phyloP scores from a whole-genome alignment of 1,140 invertebrate species.

The Eriosoma lanigerum region DNA sequence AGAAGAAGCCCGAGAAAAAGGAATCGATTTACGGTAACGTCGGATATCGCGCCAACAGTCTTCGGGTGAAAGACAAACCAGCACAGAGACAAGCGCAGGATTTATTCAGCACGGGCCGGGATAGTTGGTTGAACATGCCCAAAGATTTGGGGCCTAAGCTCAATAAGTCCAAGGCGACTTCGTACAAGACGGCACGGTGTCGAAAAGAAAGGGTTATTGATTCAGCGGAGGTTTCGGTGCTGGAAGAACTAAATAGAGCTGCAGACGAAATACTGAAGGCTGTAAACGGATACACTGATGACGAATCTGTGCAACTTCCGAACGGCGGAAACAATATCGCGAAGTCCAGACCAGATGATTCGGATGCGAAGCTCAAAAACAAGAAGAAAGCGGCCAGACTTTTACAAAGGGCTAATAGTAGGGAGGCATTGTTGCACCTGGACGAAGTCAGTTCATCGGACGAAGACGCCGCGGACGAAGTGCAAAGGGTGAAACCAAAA shows the following conservation, averaged over 20 bases:
- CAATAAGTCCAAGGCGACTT: constrained; percentile 21
- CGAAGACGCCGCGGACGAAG: constrained; percentile 57
- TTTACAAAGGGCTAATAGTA: constrained; percentile 60
- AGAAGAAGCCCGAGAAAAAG: constrained; percentile 27
- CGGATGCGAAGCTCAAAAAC: constrained; percentile 54
- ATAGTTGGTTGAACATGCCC: constrained; percentile 55
- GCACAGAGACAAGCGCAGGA: neutral
- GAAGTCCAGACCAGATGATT: constrained; percentile 47
- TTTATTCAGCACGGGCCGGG: constrained; percentile 52
- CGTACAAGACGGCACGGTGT: neutral
- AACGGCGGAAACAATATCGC: constrained; percentile 55
- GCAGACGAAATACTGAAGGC: constrained; percentile 62
- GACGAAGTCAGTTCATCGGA: constrained; percentile 61
- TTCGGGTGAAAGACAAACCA: constrained; percentile 1
- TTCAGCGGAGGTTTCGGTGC: constrained; percentile 58
- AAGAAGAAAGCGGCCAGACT: constrained; percentile 58
- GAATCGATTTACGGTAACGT: constrained; percentile 9
- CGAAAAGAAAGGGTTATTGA: constrained; percentile 24
- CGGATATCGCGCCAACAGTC: neutral
- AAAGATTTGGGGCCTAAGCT: constrained; percentile 52
- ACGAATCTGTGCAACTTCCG: constrained; percentile 56
- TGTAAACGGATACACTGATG: constrained; percentile 62
- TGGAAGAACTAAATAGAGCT: constrained; percentile 62
- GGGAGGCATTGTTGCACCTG: constrained; percentile 59
- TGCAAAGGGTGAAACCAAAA: constrained; percentile 53